Evolutionary conservation across 2,888 invertebrate species (phyloP).

Genomic region (Spodoptera picta): DNA sequence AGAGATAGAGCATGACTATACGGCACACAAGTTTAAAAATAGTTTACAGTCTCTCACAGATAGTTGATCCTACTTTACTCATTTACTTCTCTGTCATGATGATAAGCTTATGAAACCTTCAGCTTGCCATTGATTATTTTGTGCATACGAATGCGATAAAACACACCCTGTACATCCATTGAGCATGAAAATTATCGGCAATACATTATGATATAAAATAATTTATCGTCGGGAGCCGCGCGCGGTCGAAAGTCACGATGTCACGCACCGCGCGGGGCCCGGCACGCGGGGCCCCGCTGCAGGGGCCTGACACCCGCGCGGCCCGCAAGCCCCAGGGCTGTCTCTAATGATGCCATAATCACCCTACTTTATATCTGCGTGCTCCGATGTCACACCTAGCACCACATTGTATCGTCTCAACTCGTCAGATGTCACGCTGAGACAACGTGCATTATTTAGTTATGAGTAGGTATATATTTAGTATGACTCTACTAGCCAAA

Average conservation of each 20-base stretch:
- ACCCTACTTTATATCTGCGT: slow-evolving; percentile 33
- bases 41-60: no score
- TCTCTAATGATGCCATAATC: slow-evolving; percentile 52
- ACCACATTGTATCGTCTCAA: slow-evolving; percentile 4
- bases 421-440: slow-evolving; percentile 17
- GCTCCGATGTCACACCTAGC: slow-evolving; percentile 21
- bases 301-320: slow-evolving; percentile 14
- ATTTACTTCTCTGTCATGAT: no score
- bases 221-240: slow-evolving; percentile 62
- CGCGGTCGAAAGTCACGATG: slow-evolving; percentile 80
- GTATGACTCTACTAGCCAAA: background rate
- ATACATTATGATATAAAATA: slow-evolving; percentile 82
- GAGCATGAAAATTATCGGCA: slow-evolving; percentile 72
- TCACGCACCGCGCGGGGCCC: slow-evolving; percentile 63
- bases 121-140: no score
- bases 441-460: slow-evolving; percentile 35
- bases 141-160: no score
- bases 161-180: slow-evolving; percentile 36
- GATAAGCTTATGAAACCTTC: no score
- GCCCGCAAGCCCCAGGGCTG: slow-evolving; percentile 54
- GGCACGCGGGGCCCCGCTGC: slow-evolving; percentile 30
- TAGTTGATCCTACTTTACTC: no score
- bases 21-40: no score
- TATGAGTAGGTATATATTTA: no score
- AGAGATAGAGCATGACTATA: no score